phyloP scores from a whole-genome alignment of 2,113 vertebrate species.

The Lophochroa leadbeateri region DNA sequence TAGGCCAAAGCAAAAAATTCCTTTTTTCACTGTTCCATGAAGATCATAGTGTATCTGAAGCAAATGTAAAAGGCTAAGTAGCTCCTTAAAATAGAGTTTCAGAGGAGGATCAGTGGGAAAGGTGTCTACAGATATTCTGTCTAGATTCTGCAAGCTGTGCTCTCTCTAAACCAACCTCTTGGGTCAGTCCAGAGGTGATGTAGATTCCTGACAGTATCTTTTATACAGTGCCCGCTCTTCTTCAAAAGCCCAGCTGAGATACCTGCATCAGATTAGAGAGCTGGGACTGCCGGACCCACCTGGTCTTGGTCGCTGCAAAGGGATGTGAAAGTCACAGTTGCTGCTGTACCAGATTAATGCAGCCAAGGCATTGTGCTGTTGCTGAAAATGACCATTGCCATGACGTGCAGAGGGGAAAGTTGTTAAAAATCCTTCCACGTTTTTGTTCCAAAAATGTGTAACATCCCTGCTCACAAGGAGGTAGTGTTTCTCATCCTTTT shows the following conservation, averaged over 20 bases:
- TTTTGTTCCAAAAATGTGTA: background rate
- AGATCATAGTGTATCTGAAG: background rate
- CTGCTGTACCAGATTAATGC: background rate
- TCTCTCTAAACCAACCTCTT: background rate
- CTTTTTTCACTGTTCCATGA: background rate
- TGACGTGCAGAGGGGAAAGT: background rate
- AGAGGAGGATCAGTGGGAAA: background rate
- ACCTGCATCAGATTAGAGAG: rapidly evolving
- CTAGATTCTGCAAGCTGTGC: background rate
- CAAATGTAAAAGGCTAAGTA: background rate
- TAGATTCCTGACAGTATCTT: background rate
- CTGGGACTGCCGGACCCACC: background rate
- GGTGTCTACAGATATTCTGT: background rate
- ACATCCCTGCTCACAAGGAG: background rate
- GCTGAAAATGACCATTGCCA: background rate
- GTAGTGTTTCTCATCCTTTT: background rate
- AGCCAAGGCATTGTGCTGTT: background rate
- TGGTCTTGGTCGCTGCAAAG: background rate
- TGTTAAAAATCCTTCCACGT: background rate
- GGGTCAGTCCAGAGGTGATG: background rate
- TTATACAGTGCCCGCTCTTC: background rate
- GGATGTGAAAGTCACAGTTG: rapidly evolving
- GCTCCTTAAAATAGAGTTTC: background rate
- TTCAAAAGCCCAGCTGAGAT: background rate
- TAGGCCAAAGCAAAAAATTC: background rate